Evolutionary conservation across 2,888 invertebrate species (phyloP), one percentile per base, ranked within the genome.

Genomic region (Amphipoea lucens): DNA sequence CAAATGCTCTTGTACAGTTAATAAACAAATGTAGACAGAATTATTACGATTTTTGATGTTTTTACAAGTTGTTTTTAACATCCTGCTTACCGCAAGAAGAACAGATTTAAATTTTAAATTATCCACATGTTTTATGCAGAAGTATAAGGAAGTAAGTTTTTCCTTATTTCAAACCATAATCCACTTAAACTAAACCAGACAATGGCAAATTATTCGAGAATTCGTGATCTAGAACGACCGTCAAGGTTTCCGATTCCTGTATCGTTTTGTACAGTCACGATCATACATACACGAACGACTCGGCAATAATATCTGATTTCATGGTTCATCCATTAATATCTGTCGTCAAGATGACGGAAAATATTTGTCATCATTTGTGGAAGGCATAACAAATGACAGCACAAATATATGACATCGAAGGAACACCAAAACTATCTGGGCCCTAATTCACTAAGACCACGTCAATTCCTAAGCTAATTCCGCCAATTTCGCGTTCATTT

Each of bases 231-330:
- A 71, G 70, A 67, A 73, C n/a, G 14, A 62, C 45, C 45, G 23
- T 73, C 62, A 82, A 84, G 69, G 79, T 79, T 79, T 65, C 9
- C 63, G 12, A 65, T 14, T 67, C 42, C 17, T 20, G 63, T 63
- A 17, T 63, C 36, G 17, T 7, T 63, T 63, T 63, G 36, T 7
- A 63, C 63, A 36, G 17, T 17, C 36, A 36, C 7, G 17, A 63
- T 17, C 17, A 36, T 63, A 62, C 14, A 62, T 62, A n/a, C 11
- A 63, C 4, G 12, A 14, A 60, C 1, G 9, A 20, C 9, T 29
- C 17, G 62, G 62, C 3, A 62, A 62, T 29, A 29, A 62, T 17
- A 62, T 17, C 62, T 17, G 29, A 29, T 29, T 62, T 29, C 62
- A 29, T 14, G 29, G 7, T 14, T 29, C 29, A 62, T 62, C 12